Evolutionary conservation across 2,797 vertebrate genomes (phyloP), one percentile per base, ranked within the genome.

Genomic region (Chromis chromis): DNA sequence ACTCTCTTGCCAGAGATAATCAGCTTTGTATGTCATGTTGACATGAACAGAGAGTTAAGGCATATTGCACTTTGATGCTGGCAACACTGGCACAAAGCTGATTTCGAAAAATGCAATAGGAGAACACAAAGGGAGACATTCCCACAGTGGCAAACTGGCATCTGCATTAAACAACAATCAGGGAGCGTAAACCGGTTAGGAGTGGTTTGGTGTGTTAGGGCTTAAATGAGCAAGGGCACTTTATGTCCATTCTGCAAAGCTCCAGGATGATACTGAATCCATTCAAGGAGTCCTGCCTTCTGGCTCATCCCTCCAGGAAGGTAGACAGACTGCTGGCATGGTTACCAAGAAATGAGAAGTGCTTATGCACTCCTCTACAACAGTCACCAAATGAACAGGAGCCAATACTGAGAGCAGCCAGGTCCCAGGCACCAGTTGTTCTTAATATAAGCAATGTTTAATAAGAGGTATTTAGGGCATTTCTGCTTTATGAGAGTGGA

Each of bases 11-110:
- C 82, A 85, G 82, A 84, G 75, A 91, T 93, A 93, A 93, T 92
- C 90, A 89, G 91, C 91, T 91, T 93, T 93, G 78, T 85, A 82
- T 81, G 90, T 89, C 81, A 82, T 92, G 91, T 92, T 90, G 86
- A 93, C 91, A 90, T 84, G 88, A 86, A 81, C 70, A 55, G 62
- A 86, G 86, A 69, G 89, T 88, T 76, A 83, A 83, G 88, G 87
- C 89, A 90, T 89, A 88, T 79, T 86, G 83, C 86, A 85, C 87
- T 90, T 92, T 91, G 84, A 92, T 90, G 88, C 79, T 36, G 72
- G 83, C 78, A 87, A 81, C 78, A 68, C 70, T 62, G 87, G 86
- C 84, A 70, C 87, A 82, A 90, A 91, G 88, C 87, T 89, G 86
- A 88, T 87, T 92, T 88, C 4, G 33, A 74, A 82, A 85, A 88